Percentiles rank a stretch among this genome's conserved stretches.
These are phyloP conservation scores for Schlechtendalia chinensis DNA, from an alignment of 1,140 invertebrate genomes.

Conservation along the genomic window DNA sequence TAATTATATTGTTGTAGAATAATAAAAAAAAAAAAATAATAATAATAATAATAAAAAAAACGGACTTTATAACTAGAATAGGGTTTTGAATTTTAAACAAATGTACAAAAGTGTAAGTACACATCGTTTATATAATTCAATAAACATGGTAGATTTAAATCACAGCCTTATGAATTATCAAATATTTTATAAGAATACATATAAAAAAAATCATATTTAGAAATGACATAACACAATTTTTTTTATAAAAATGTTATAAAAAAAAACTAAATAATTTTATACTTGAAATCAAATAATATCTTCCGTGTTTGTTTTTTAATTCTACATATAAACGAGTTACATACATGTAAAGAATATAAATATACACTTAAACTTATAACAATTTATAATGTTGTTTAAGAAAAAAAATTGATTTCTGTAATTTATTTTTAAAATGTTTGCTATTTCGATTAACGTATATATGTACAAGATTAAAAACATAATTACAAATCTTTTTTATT, in stretches of 20 bases:
- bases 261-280: background rate
- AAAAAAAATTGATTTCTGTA: background rate
- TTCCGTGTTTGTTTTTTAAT: background rate
- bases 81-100: too few relatives aligned
- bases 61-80: background rate
- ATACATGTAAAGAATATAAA: background rate
- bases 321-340: background rate
- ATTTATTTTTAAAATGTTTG: background rate
- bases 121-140: background rate
- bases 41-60: too few relatives aligned
- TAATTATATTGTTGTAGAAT: background rate
- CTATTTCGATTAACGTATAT: background rate
- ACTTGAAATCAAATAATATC: slow-evolving; percentile 1
- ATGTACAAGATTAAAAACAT: background rate
- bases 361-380: background rate
- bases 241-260: slow-evolving; percentile 18
- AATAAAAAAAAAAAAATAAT: background rate
- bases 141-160: slow-evolving; percentile 44
- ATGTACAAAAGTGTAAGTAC: slow-evolving; percentile 1
- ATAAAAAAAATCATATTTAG: slow-evolving; percentile 2
- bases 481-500: background rate
- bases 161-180: slow-evolving; percentile 47
- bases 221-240: slow-evolving; percentile 15
- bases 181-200: slow-evolving; percentile 30
- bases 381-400: too few relatives aligned